These are phyloP conservation scores for Enteromius afrohamiltoni DNA, from an alignment of 2,797 vertebrate species.

Conservation along the genomic window DNA sequence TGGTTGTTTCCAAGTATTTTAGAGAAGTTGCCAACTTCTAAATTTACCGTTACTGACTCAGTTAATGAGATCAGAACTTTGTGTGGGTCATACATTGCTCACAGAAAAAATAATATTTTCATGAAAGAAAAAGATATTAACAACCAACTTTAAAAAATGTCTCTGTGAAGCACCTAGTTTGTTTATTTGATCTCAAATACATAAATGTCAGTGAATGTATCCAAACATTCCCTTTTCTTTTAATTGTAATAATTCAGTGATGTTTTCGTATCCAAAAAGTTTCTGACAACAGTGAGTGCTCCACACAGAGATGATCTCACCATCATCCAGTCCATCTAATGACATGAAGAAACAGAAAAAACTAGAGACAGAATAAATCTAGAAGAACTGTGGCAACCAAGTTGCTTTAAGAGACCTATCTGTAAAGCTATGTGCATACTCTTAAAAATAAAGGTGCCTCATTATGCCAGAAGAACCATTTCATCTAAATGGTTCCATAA, in stretches of 20 bases:
- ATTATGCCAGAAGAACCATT: too few relatives aligned
- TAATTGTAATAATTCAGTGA: not conserved
- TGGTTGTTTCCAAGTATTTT: constrained; percentile 1
- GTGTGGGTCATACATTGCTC: not conserved
- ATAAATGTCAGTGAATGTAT: not conserved
- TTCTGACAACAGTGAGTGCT: not conserved
- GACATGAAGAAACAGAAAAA: not conserved
- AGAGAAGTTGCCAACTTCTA: not conserved
- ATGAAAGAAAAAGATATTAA: not conserved
- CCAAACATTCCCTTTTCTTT: not conserved
- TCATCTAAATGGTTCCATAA: too few relatives aligned
- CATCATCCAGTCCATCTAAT: not conserved
- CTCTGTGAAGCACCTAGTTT: not conserved
- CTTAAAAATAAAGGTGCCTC: too few relatives aligned
- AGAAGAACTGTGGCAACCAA: not conserved
- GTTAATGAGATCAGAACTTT: not conserved
- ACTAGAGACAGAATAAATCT: not conserved
- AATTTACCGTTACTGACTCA: not conserved
- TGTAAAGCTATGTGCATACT: not conserved
- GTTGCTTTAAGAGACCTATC: not conserved
- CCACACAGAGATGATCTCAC: not conserved
- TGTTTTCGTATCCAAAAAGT: not conserved
- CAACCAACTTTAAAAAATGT: not conserved
- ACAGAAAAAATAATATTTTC: not conserved
- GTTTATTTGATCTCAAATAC: not conserved